Base-by-base conservation (phyloP, 2,888 invertebrate genomes). In the Agriopis marginaria region DNA sequence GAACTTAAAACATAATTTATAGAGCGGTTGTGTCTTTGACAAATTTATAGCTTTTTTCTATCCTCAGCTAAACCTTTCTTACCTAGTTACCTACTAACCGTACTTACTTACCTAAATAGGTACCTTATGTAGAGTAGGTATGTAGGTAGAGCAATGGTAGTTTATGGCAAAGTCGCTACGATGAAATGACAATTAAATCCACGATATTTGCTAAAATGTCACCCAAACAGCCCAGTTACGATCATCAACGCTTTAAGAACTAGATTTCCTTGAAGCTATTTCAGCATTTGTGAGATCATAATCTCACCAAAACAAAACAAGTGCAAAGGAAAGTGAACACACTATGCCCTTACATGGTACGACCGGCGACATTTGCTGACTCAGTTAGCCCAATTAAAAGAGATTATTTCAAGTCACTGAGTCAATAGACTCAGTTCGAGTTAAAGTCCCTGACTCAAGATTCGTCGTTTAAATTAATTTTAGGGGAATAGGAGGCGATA, bases 361-460 rank as follows among this genome's bases (percentile, higher is more conserved):
- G 14, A 63, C 65, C 51, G 54, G 54, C 56, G 71, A 73, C 75
- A 72, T 73, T 71, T 66, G 76, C 79, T 85, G 86, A 86, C 75
- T 86, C 86, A 86, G 55, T 62, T 63, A 45, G 50, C 71, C 76
- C 79, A 84, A 84, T 84, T 86, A 79, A 76, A 79, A 74, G 71
- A 74, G 80, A 84, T 82, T 81, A 82, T 80, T 77, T 69, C 50
- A 76, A 82, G 77, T 70, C 76, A 79, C 75, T 88, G 86, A 87
- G 79, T 88, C 87, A 87, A 84, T 77, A 77, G 32, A 32, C 32
- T 32, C 32, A 76, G 23, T 44, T 61, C 55, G 64, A 44, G 45
- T 75, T 68, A 51, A 76, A 82, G 77, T 68, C 74, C 78, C 75
- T 88, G 86, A 86, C 79, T 87, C 86, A 87, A 83, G 63, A 56